Evolutionary conservation across 1,140 invertebrate species (phyloP).

Genomic region (Coboldia fuscipes): DNA sequence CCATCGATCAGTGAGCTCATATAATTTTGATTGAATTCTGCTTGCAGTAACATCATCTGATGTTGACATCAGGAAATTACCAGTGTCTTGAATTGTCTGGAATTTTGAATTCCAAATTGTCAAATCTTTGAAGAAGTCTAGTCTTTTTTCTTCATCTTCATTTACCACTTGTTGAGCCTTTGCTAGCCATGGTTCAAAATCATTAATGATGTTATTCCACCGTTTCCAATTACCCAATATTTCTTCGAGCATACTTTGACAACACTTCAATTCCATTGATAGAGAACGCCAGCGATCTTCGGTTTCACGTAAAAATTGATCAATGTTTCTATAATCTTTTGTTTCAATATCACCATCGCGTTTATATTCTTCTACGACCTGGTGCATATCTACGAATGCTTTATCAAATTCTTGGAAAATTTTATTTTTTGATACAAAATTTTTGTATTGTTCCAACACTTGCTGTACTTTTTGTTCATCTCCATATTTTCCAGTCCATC

Average conservation of each 20-base stretch:
- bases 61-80: slow-evolving; percentile 71
- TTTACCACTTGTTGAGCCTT: slow-evolving; percentile 55
- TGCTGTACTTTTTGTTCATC: slow-evolving; percentile 58
- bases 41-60: slow-evolving; percentile 57
- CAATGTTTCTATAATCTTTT: slow-evolving; percentile 52
- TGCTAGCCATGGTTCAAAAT: slow-evolving; percentile 60
- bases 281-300: slow-evolving; percentile 75
- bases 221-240: slow-evolving; percentile 71
- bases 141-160: slow-evolving; percentile 57
- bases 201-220: slow-evolving; percentile 48
- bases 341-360: slow-evolving; percentile 58
- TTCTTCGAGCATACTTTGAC: slow-evolving; percentile 74
- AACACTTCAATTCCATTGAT: slow-evolving; percentile 72
- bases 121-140: slow-evolving; percentile 81
- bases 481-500: slow-evolving; percentile 80
- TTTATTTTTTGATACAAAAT: slow-evolving; percentile 76
- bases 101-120: slow-evolving; percentile 77
- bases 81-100: slow-evolving; percentile 58
- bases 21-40: slow-evolving; percentile 53
- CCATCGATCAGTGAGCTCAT: slow-evolving; percentile 50
- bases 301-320: slow-evolving; percentile 67
- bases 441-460: slow-evolving; percentile 71
- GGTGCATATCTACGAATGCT: slow-evolving; percentile 76
- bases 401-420: slow-evolving; percentile 90
- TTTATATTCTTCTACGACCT: slow-evolving; percentile 79